These are phyloP conservation scores for Tragulus kanchil DNA, from an alignment of 2,113 vertebrate species.

Conservation along the genomic window DNA sequence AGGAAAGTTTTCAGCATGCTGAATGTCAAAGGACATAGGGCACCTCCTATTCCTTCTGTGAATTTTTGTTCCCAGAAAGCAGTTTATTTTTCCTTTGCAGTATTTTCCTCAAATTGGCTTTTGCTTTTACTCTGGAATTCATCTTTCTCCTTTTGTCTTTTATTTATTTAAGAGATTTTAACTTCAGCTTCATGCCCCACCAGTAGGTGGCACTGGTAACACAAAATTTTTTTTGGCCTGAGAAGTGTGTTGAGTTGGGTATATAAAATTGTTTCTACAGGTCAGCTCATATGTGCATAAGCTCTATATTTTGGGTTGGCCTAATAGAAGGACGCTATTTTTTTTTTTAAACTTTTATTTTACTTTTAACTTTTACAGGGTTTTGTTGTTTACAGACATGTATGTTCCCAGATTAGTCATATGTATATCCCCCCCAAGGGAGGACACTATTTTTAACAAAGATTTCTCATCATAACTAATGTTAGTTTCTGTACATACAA, in stretches of 20 bases:
- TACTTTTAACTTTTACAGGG: too few relatives aligned
- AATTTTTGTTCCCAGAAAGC: neutral
- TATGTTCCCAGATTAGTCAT: too few relatives aligned
- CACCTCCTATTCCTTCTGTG: neutral
- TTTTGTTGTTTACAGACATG: too few relatives aligned
- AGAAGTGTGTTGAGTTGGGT: neutral
- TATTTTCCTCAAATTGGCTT: slow-evolving; percentile 27
- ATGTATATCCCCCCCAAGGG: too few relatives aligned
- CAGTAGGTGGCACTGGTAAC: slow-evolving; percentile 63
- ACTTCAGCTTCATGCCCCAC: neutral
- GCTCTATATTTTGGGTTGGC: neutral
- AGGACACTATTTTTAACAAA: slow-evolving; percentile 28
- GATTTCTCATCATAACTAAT: neutral
- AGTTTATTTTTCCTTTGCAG: slow-evolving; percentile 52
- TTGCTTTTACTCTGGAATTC: slow-evolving; percentile 38
- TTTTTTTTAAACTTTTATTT: neutral
- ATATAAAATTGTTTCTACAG: slow-evolving; percentile 37
- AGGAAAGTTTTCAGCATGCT: neutral
- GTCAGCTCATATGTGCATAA: neutral
- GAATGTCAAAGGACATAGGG: neutral
- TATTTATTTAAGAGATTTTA: slow-evolving; percentile 50
- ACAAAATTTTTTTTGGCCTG: slow-evolving; percentile 27
- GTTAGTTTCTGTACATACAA: slow-evolving; percentile 46
- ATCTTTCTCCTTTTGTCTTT: slow-evolving; percentile 41
- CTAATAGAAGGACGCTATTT: slow-evolving; percentile 1